Percentiles rank a stretch among this genome's conserved stretches.
phyloP scores from a whole-genome alignment of 1,140 invertebrate genomes.

The Aphaenogaster rudis region DNA sequence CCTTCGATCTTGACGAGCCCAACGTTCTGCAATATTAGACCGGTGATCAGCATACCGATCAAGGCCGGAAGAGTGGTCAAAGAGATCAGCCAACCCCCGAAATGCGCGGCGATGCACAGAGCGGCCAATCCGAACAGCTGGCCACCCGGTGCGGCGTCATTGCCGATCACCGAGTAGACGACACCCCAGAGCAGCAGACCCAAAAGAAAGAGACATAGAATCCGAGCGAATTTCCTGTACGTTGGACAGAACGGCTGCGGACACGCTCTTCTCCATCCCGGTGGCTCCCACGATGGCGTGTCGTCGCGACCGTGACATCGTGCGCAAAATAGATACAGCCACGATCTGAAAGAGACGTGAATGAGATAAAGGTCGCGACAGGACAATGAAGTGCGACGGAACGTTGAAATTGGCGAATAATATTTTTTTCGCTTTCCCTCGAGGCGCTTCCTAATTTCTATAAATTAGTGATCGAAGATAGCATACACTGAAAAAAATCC shows the following conservation, averaged over 20 bases:
- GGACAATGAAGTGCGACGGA: neutral
- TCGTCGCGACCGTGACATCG: slow-evolving; percentile 91
- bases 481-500: no score
- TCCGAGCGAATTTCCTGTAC: slow-evolving; percentile 92
- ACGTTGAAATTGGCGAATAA: neutral
- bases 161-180: slow-evolving; percentile 91
- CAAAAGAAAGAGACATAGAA: slow-evolving; percentile 90
- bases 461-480: neutral
- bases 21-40: slow-evolving; percentile 93
- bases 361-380: neutral
- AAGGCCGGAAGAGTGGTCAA: slow-evolving; percentile 94
- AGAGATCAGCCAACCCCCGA: slow-evolving; percentile 93
- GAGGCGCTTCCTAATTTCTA: neutral
- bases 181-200: slow-evolving; percentile 92
- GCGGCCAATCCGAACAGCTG: slow-evolving; percentile 93
- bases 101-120: slow-evolving; percentile 91
- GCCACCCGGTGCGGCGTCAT: slow-evolving; percentile 92
- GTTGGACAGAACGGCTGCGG: slow-evolving; percentile 94
- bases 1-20: slow-evolving; percentile 91
- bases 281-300: slow-evolving; percentile 92
- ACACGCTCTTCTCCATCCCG: slow-evolving; percentile 91
- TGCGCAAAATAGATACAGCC: slow-evolving; percentile 91
- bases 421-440: neutral
- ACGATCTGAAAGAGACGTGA: slow-evolving; percentile 88
- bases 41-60: slow-evolving; percentile 95